Evolutionary conservation across 2,113 vertebrate genomes (phyloP).

Genomic region (Prinia subflava): DNA sequence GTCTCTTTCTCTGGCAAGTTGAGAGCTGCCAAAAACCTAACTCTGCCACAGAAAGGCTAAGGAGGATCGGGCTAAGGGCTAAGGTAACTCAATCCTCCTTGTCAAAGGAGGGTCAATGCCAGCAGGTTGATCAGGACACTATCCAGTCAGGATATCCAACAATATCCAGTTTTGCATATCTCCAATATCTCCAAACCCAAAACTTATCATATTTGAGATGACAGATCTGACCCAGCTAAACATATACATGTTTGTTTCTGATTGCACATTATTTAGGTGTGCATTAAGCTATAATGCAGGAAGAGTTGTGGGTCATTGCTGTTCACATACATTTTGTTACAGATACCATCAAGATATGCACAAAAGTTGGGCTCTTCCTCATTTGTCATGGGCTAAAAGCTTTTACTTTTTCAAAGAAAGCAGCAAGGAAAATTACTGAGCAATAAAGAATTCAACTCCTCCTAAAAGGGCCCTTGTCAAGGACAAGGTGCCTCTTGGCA

Average conservation of each 20-base stretch:
- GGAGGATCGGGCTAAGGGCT: too few species aligned
- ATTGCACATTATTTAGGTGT: neutral
- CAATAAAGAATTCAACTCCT: neutral
- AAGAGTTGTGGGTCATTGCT: neutral
- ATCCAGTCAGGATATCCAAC: neutral
- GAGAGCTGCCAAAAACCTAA: neutral
- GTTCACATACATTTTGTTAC: neutral
- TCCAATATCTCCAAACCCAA: neutral
- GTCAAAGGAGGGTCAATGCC: neutral
- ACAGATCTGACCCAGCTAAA: neutral
- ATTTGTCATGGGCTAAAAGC: neutral
- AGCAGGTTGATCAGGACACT: neutral
- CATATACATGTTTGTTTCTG: neutral
- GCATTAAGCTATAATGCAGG: neutral
- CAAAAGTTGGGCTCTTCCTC: neutral
- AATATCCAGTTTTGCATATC: neutral
- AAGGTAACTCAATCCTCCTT: neutral
- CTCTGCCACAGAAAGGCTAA: neutral
- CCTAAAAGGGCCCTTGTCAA: neutral
- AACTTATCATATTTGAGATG: neutral
- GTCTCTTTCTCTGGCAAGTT: neutral
- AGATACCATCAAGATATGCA: neutral
- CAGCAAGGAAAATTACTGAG: neutral
- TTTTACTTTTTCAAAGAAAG: neutral
- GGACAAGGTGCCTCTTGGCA: neutral